Conservation (phyloP, 2,113 vertebrate genomes). For the Brienomyrus brachyistius region DNA sequence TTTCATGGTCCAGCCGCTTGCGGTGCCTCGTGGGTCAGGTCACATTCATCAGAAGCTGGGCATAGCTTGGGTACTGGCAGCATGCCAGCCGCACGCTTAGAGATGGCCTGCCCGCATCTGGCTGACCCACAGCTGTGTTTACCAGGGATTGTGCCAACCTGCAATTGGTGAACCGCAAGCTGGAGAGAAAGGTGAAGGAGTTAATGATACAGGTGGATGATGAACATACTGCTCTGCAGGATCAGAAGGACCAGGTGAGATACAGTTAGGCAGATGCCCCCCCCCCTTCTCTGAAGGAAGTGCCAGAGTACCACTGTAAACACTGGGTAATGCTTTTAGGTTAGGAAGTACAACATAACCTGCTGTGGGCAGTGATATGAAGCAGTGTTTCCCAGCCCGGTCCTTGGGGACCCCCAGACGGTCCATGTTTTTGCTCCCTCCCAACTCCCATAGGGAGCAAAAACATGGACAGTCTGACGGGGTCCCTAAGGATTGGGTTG, state of each 20-base stretch:
- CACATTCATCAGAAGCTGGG: neutral
- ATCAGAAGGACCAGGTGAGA: conserved; percentile 88
- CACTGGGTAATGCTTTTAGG: neutral
- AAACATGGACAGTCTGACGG: neutral
- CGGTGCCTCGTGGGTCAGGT: neutral
- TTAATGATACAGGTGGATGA: conserved; percentile 92
- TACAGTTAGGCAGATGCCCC: neutral
- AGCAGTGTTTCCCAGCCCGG: neutral
- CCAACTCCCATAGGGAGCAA: neutral
- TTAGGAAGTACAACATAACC: neutral
- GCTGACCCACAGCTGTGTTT: neutral
- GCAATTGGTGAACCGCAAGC: conserved; percentile 80
- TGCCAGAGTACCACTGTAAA: neutral
- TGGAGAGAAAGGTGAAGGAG: conserved; percentile 93
- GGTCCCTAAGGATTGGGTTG: neutral
- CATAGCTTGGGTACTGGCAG: neutral
- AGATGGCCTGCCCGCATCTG: neutral
- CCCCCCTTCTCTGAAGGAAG: neutral
- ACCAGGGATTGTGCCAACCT: conserved; percentile 81
- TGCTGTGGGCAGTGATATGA: neutral
- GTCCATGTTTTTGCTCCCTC: neutral
- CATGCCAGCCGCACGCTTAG: neutral
- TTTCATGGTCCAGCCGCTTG: neutral
- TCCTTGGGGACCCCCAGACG: neutral
- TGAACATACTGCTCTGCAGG: conserved; percentile 79